Evolutionary conservation across 2,797 vertebrate genomes (phyloP).

Genomic region (Oryzias dopingdopingensis): DNA sequence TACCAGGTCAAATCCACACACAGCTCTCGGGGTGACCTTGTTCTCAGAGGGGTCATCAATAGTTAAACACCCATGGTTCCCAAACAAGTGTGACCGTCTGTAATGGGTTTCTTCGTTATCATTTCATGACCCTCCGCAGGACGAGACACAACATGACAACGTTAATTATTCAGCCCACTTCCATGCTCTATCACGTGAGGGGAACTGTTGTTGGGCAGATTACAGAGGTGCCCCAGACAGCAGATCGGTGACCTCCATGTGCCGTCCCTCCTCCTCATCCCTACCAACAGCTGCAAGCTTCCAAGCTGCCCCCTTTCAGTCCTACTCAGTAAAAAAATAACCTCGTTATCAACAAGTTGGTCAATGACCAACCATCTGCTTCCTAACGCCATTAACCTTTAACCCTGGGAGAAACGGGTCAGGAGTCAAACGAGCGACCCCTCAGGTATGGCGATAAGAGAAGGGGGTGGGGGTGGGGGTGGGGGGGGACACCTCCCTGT

Average conservation of each 20-base stretch:
- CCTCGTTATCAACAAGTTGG: constrained; percentile 18
- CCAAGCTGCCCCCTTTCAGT: constrained; percentile 4
- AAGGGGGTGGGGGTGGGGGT: not conserved
- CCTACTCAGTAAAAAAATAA: constrained; percentile 36
- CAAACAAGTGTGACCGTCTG: constrained; percentile 30
- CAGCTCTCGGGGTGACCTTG: constrained; percentile 34
- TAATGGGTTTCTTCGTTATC: constrained; percentile 59
- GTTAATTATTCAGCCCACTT: constrained; percentile 74
- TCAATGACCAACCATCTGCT: constrained; percentile 62
- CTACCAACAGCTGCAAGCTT: not conserved
- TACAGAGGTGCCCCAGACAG: constrained; percentile 28
- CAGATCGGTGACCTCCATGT: not conserved
- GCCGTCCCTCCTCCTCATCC: not conserved
- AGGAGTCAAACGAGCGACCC: constrained; percentile 27
- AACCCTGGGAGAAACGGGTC: constrained; percentile 25
- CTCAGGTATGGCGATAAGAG: constrained; percentile 53
- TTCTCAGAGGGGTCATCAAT: constrained; percentile 66
- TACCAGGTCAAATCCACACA: not conserved
- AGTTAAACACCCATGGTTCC: constrained; percentile 63
- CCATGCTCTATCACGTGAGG: constrained; percentile 21
- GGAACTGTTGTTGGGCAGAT: constrained; percentile 67
- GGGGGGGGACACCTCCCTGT: constrained; percentile 17
- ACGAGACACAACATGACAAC: constrained; percentile 65
- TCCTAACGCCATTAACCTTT: constrained; percentile 49
- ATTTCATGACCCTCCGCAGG: constrained; percentile 70